Base-by-base conservation (phyloP, 1,140 invertebrate species). In the Cotesia vestalis region DNA sequence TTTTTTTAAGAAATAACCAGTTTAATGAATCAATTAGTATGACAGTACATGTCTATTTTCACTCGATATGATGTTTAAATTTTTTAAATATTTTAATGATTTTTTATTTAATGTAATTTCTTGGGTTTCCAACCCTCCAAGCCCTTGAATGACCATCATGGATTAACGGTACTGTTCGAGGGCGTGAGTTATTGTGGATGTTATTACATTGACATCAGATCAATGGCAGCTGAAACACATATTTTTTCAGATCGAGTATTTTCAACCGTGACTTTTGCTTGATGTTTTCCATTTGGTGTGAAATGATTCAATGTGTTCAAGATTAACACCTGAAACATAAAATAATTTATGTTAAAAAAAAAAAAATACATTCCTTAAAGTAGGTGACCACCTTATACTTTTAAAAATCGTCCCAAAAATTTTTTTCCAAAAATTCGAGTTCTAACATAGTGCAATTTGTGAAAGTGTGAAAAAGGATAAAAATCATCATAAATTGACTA, bases 211-310 rank as follows among this genome's bases (percentile, higher is more conserved):
- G 27, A 68, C 74, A 73, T 46, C 60, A 66, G 73, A 71, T 71
- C 73, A 63, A 70, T 73, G 73, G 74, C 69, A 70, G 73, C 73
- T 67, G 69, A 68, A 46, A 72, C 62, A 38, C 27, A 17, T 51
- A 17, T 17, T 51, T 12, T 0, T 35, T 2, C 4, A 9, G 11
- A 70, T 27, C 2, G 38, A 52, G 73, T 63, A 71, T 17, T 74
- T 85, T 92, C 91, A 92, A 83, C 91, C 90, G 68, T 91, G 90
- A 73, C 89, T 89, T 83, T 90, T 92, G 75, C 85, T 87, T 4
- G 88, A 90, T 78, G 87, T 89, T 83, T 90, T 91, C 91, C 91
- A 93, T 82, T 92, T 92, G 40, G 86, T 86, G 77, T 91, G 88
- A 84, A 92, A 93, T 40, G 87, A 83, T 75, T 89, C 88, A 71